These are phyloP conservation scores for Diarsia rubi DNA, from an alignment of 2,888 invertebrate genomes.

Conservation along the genomic window DNA sequence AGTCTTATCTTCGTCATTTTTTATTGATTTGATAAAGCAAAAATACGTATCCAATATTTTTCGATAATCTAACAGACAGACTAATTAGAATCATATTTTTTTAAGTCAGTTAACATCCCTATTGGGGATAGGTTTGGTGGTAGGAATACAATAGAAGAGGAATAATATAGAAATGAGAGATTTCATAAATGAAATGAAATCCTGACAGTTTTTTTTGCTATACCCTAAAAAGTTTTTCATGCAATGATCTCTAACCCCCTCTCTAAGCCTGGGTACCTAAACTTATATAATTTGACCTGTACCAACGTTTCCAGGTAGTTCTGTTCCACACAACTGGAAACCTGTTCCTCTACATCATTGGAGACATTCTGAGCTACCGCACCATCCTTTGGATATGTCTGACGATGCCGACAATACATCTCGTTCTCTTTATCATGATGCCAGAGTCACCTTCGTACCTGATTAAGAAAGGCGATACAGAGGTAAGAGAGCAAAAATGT, in stretches of 20 bases:
- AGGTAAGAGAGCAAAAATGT: slow-evolving; percentile 75
- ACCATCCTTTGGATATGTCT: slow-evolving; percentile 88
- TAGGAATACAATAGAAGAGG: no score
- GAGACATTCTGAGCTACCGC: slow-evolving; percentile 86
- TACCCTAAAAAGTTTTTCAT: neutral
- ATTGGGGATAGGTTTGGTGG: no score
- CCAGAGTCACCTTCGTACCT: slow-evolving; percentile 92
- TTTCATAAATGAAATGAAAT: neutral
- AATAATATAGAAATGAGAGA: no score
- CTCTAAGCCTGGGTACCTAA: no score
- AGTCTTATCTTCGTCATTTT: no score
- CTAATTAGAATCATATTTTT: no score
- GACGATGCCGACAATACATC: slow-evolving; percentile 84
- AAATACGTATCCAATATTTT: no score
- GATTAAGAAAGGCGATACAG: slow-evolving; percentile 79
- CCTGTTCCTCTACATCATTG: slow-evolving; percentile 87
- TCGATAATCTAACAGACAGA: no score
- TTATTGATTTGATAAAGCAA: no score
- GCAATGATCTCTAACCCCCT: neutral
- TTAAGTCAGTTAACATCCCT: no score
- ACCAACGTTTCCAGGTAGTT: slow-evolving; percentile 75
- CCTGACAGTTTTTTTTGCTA: neutral
- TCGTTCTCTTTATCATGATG: slow-evolving; percentile 86
- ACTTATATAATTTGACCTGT: neutral
- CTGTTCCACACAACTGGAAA: slow-evolving; percentile 88